Evolutionary conservation across 35 echinoderm and acorn worm species (phyloP).

Genomic region (Ophiothrix spiculata): DNA sequence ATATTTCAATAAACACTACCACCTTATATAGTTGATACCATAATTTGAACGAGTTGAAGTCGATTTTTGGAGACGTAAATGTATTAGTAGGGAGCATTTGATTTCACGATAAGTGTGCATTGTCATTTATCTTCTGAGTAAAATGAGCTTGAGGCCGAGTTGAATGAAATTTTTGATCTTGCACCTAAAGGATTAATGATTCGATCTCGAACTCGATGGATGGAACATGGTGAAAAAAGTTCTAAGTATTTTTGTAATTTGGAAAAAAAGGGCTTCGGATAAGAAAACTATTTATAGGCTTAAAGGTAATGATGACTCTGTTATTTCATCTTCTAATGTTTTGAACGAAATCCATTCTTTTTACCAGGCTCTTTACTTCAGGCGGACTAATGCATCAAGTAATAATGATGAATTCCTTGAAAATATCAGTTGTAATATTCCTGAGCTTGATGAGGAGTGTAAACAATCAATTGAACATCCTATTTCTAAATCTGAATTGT

Average conservation of each 20-base stretch:
- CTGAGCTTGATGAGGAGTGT: conserved; percentile 18
- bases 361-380: conserved; percentile 21
- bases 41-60: no score
- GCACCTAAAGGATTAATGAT: conserved; percentile 42
- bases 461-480: background rate
- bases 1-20: no score
- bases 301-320: background rate
- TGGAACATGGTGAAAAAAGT: conserved; percentile 54
- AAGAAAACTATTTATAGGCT: conserved; percentile 35
- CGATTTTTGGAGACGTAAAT: no score
- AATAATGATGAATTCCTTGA: conserved; percentile 18
- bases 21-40: no score
- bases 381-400: background rate
- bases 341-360: conserved; percentile 17
- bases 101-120: no score
- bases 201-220: conserved; percentile 38
- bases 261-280: conserved; percentile 13
- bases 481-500: conserved; percentile 27
- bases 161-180: conserved; percentile 33
- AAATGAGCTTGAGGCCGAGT: background rate
- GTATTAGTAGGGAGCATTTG: no score
- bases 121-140: background rate
- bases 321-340: conserved; percentile 4
- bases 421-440: conserved; percentile 18
- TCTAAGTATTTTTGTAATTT: conserved; percentile 51